Base-by-base conservation (phyloP, 2,797 vertebrate species). In the Gymnoscopelus microlampas region DNA sequence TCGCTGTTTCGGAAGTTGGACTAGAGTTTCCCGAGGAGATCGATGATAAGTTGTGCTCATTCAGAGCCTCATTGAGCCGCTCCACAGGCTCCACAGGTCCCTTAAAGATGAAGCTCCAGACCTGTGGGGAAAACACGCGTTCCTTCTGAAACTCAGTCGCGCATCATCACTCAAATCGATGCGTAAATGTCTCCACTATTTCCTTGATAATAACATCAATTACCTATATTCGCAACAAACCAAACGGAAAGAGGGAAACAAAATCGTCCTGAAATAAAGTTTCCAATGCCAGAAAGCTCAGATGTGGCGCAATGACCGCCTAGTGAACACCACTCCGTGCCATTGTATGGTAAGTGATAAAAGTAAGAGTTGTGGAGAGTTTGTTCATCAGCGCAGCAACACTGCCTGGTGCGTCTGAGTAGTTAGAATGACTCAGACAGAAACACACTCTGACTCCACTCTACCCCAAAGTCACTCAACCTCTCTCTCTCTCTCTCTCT, bases 281-380 rank as follows among this genome's bases (percentile, higher is more conserved):
- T 71, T 60, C 70, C 74, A 69, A 87, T 73, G 82, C 83, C 77
- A 44, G 57, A 78, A 80, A 47, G 71, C 71, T 83, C 53, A 81
- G 79, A 71, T 75, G 65, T 78, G 70, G 71, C 79, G 79, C 73
- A 61, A 85, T 78, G 78, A 89, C 81, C 81, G 78, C 77, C 77
- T 82, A 75, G 65, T 66, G 73, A 83, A 78, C 83, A 89, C 88
- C 83, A 81, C 83, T 87, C 71, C 51, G 71, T 77, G 78, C 66
- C 72, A 58, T 59, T 23, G 65, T 71, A 15, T 59, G 26, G 65
- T 71, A 15, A 51, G n/a, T 14, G 50, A 51, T 10, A 15, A 13
- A 73, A 83, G 63, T 49, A 71, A 81, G 73, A 74, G 77, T 61
- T 74, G 56, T 61, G 49, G 61, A 78, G 68, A 63, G 77, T 70